Conservation (phyloP, 2,113 vertebrate genomes). For the Apistogramma diplotaenia region DNA sequence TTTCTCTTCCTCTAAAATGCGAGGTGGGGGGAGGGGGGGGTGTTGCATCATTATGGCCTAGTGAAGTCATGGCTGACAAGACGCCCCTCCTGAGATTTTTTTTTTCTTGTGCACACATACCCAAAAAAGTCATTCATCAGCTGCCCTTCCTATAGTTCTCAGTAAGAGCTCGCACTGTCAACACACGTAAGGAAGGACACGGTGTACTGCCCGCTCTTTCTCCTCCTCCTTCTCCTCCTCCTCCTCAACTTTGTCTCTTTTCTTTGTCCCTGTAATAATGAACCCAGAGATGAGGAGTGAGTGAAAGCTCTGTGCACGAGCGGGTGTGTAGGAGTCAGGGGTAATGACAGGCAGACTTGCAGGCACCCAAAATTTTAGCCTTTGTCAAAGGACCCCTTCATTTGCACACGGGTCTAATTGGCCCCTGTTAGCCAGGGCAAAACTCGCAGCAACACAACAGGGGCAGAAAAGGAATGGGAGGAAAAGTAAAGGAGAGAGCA, state of each 20-base stretch:
- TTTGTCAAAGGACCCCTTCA: conserved; percentile 81
- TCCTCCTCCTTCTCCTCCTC: background rate
- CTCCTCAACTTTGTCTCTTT: conserved; percentile 11
- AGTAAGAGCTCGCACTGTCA: conserved; percentile 25
- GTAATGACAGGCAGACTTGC: conserved; percentile 78
- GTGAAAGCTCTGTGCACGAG: conserved; percentile 10
- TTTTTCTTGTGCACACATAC: conserved; percentile 15
- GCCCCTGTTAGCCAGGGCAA: conserved; percentile 74
- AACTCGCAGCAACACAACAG: conserved; percentile 56
- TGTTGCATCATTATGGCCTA: conserved; percentile 66
- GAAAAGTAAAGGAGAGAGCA: conserved; percentile 24
- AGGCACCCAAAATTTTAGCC: conserved; percentile 84
- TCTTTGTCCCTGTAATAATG: conserved; percentile 44
- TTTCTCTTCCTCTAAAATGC: conserved; percentile 72
- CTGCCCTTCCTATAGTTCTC: conserved; percentile 44
- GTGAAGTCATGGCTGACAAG: conserved; percentile 69
- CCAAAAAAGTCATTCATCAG: conserved; percentile 31
- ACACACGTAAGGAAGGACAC: conserved; percentile 32
- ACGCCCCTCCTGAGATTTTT: conserved; percentile 40
- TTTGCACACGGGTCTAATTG: conserved; percentile 80
- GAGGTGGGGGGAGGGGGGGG: conserved; percentile 41
- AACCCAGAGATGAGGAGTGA: conserved; percentile 24
- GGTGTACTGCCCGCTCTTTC: conserved; percentile 7
- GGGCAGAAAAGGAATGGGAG: background rate
- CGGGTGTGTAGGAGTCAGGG: conserved; percentile 57